Base-by-base conservation (phyloP, 2,888 invertebrate species). In the Zaprionus obscuricornis region DNA sequence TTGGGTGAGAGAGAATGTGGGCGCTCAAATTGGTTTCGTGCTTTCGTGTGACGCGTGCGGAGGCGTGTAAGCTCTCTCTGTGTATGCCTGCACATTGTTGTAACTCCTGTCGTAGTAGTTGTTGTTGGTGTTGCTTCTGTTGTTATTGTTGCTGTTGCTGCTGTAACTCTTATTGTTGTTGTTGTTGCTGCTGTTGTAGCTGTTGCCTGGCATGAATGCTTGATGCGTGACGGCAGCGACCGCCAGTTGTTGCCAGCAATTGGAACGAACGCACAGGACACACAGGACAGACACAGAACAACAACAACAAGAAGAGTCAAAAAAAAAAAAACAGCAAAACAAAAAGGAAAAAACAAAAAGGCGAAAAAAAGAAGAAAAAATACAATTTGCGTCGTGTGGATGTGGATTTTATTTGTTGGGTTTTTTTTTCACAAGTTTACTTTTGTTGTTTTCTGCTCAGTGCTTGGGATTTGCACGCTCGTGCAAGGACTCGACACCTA, bases 1-100 rank as follows among this genome's bases (percentile, higher is more conserved):
- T 88, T 88, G 87, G 87, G 88, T 88, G 88, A 83, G 85, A 83
- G 84, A 83, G 84, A 84, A 84, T 85, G 86, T 85, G 85, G 86
- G 85, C 65, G 86, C 78, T 85, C 83, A 86, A 85, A 85, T 85
- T 86, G 85, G 86, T 85, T 85, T 85, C 83, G 78, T 76, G 78
- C 78, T 78, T 74, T 84, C 69, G 78, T 66, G 68, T 79, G 85
- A 72, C 79, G 72, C 81, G 76, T 82, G 85, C 82, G 79, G 74
- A 75, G 79, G 82, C 82, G 72, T 85, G 78, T 81, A 82, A 78
- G 77, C 74, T 70, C 52, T 50, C 56, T 36, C 59, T 57, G 39
- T 55, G 51, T 49, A 40, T 55, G 45, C 33, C 51, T 58, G 60
- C 31, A 26, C 39, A 40, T 24, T 57, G 68, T n/a, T n/a, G n/a